Base-by-base conservation (phyloP, 2,888 invertebrate species). In the Agelastica alni region DNA sequence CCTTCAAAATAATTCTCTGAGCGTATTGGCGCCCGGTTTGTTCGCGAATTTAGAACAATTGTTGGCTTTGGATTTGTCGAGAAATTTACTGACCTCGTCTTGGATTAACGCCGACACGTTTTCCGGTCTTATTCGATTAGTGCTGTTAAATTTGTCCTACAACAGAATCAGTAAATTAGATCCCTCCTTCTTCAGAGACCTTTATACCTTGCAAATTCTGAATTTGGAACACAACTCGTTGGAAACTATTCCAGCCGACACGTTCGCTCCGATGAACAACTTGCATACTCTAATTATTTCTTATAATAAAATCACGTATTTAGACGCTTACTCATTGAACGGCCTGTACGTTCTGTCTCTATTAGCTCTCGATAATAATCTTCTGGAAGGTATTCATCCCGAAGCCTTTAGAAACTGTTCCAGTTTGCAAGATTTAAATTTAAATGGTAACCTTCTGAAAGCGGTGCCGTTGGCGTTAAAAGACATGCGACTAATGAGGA, bases 401-500 rank as follows among this genome's bases (percentile, higher is more conserved):
- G 91, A 92, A 72, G 92, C 93, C 54, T 93, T 95, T 73, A 83
- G 89, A 69, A 95, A 95, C 79, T 93, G 93, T 73, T 93, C 92
- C 64, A 90, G 91, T 58, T 81, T 95, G 70, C 90, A 93, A 78
- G 94, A 94, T 78, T 82, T 96, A 66, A 92, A 93, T 80, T 81
- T 95, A 71, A 93, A 92, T 78, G 91, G 89, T 56, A 95, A 95
- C 79, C 85, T 86, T 70, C 80, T 95, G 69, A 87, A 87, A 72
- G 82, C 84, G 66, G 85, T 93, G 67, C 94, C 94, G 36, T 76
- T 86, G 68, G 93, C 93, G 16, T 77, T 95, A 56, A 85, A 87
- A 73, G 89, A 92, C 78, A 89, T 94, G 88, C 85, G 90, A 62
- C 81, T 93, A 69, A 79, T 96, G 69, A 84, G 89, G 74, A 92